Conservation (phyloP, 1,140 invertebrate species). For the Drosophila athabasca region DNA sequence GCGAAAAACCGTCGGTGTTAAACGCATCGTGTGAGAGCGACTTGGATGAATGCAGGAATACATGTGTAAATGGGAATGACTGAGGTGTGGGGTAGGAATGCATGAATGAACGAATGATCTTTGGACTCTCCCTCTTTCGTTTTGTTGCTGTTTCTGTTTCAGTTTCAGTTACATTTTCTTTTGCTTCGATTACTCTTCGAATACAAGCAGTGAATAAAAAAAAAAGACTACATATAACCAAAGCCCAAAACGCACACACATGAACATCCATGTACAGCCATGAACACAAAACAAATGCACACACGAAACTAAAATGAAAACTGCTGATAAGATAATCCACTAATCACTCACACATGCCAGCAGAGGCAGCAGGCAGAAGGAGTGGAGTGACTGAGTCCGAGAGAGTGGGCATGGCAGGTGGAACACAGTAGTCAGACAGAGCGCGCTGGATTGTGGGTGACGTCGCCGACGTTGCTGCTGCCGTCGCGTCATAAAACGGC, state of each 20-base stretch:
- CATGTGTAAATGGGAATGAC: too few species aligned
- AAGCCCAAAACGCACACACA: constrained; percentile 12
- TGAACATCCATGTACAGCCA: constrained; percentile 18
- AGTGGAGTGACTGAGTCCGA: not conserved
- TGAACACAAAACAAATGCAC: constrained; percentile 1
- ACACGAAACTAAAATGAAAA: not conserved
- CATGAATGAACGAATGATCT: constrained; percentile 4
- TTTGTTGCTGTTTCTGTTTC: not conserved
- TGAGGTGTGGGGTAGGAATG: too few species aligned
- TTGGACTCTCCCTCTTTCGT: constrained; percentile 9
- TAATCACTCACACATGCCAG: constrained; percentile 18
- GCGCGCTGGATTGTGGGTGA: too few species aligned
- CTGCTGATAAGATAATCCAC: constrained; percentile 71
- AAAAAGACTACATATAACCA: too few species aligned
- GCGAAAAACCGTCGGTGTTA: too few species aligned
- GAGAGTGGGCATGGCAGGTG: constrained; percentile 9
- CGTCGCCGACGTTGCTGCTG: constrained; percentile 4
- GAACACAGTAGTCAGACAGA: not conserved
- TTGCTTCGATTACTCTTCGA: constrained; percentile 1
- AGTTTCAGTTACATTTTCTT: not conserved
- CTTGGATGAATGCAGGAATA: too few species aligned
- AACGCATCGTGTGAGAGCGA: too few species aligned
- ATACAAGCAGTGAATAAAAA: constrained; percentile 18
- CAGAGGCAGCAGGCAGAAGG: not conserved
- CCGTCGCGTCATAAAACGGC: constrained; percentile 52